phyloP scores from a whole-genome alignment of 2,888 invertebrate species.

The Rhamnusium bicolor region DNA sequence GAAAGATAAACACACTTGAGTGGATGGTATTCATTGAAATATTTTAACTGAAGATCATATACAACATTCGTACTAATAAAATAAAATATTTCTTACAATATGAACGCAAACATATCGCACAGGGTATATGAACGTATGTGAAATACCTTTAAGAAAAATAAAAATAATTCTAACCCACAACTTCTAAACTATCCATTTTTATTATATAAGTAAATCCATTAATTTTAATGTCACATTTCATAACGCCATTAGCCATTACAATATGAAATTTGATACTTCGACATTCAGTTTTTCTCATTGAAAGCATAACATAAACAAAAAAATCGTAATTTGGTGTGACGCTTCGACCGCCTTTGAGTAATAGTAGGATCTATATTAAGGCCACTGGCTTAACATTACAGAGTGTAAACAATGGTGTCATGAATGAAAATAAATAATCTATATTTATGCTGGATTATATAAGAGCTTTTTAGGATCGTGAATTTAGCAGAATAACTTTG shows the following conservation, averaged over 20 bases:
- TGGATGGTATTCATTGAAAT: no score
- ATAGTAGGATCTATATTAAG: conserved; percentile 27
- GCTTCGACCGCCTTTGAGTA: conserved; percentile 7
- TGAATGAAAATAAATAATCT: conserved; percentile 14
- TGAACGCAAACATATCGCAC: no score
- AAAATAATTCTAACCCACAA: neutral
- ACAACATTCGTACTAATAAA: no score
- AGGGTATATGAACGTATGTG: no score
- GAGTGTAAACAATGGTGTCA: conserved; percentile 31
- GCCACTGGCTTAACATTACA: conserved; percentile 1
- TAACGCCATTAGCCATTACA: neutral
- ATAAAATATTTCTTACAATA: no score
- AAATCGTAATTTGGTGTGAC: conserved; percentile 3
- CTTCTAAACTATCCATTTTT: neutral
- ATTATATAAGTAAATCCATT: neutral
- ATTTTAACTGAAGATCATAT: no score
- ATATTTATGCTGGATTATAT: neutral
- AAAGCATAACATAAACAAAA: neutral
- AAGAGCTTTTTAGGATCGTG: no score
- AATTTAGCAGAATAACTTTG: no score
- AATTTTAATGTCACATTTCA: neutral
- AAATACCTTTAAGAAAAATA: neutral
- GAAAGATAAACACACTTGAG: no score
- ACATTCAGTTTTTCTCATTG: neutral
- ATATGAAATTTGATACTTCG: conserved; percentile 15